Evolutionary conservation across 1,140 invertebrate genomes (phyloP).

Genomic region (Octopus sinensis): DNA sequence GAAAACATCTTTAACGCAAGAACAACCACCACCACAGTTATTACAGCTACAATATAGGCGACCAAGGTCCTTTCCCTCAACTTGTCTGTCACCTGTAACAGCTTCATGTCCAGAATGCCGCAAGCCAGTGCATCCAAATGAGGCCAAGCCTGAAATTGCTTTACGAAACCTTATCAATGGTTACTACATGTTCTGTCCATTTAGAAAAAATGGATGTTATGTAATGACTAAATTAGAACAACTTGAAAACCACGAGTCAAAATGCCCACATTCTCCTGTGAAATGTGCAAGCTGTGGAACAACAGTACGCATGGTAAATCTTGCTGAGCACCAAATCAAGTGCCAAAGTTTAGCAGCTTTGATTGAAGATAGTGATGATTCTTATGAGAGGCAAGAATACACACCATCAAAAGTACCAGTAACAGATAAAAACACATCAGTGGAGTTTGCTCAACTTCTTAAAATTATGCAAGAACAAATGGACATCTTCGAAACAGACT

Average conservation of each 20-base stretch:
- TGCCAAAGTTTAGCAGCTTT: conserved; percentile 42
- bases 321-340: conserved; percentile 45
- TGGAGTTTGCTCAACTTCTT: conserved; percentile 33
- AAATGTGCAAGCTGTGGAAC: conserved; percentile 44
- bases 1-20: not conserved
- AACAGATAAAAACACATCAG: conserved; percentile 22
- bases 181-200: conserved; percentile 41
- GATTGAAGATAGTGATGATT: conserved; percentile 31
- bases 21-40: not conserved
- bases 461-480: conserved; percentile 39
- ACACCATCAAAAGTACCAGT: conserved; percentile 14
- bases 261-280: conserved; percentile 40
- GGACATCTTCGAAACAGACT: conserved; percentile 38
- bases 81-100: conserved; percentile 24
- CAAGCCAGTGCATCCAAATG: conserved; percentile 24
- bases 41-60: not conserved
- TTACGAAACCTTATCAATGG: conserved; percentile 49
- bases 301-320: conserved; percentile 35
- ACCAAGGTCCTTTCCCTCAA: no score
- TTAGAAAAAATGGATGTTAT: conserved; percentile 43
- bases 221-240: conserved; percentile 40
- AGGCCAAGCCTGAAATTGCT: conserved; percentile 43
- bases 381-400: not conserved
- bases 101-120: conserved; percentile 51
- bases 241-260: conserved; percentile 34